Evolutionary conservation across 2,888 invertebrate genomes (phyloP).

Genomic region (Cephus nigrinus): DNA sequence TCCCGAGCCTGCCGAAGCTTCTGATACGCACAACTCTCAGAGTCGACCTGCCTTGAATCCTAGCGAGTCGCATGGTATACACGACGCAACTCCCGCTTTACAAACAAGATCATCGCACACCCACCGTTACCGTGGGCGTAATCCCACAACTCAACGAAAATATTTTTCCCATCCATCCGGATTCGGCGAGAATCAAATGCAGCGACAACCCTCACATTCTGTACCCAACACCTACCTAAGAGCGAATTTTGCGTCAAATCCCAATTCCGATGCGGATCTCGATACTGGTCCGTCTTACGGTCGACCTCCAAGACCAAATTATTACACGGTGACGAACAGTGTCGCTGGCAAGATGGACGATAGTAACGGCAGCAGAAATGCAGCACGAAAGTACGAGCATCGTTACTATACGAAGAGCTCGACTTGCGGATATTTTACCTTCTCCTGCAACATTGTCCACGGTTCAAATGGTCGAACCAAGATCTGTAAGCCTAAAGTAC

Average conservation of each 20-base stretch:
- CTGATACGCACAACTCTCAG: conserved; percentile 41
- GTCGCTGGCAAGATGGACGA: conserved; percentile 78
- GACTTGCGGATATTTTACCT: conserved; percentile 88
- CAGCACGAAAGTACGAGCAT: conserved; percentile 70
- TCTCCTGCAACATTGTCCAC: conserved; percentile 84
- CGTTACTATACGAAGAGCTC: conserved; percentile 89
- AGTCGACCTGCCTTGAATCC: background rate
- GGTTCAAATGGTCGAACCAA: conserved; percentile 82
- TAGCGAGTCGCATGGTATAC: conserved; percentile 5
- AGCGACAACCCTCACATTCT: background rate
- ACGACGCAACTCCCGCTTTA: conserved; percentile 35
- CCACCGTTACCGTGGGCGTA: background rate
- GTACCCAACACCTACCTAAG: conserved; percentile 15
- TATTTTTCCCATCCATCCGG: background rate
- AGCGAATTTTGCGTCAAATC: background rate
- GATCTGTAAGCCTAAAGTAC: conserved; percentile 84
- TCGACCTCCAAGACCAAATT: conserved; percentile 64
- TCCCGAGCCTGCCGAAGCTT: conserved; percentile 72
- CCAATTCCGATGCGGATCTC: background rate
- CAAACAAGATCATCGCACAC: conserved; percentile 51
- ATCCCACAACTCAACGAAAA: background rate
- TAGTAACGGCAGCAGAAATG: conserved; percentile 67
- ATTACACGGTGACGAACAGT: conserved; percentile 83
- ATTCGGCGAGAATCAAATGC: background rate
- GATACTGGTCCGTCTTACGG: background rate